Percentiles rank a stretch among this genome's conserved stretches.
Evolutionary conservation across 2,797 vertebrate species (phyloP).

Genomic region (Rhynchotus rufescens): DNA sequence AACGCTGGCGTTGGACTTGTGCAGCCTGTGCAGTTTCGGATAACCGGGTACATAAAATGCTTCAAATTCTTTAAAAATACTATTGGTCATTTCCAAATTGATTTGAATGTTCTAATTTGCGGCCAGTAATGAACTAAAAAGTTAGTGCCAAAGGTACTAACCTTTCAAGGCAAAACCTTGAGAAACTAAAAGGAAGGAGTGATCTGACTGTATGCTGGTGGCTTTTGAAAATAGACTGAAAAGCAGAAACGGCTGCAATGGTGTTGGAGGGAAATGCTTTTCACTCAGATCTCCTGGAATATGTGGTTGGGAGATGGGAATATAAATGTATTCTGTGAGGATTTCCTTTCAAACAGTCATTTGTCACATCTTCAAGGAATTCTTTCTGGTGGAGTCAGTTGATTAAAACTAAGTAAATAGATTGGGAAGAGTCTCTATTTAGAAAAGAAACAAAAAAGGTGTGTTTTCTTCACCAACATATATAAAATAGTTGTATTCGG

Average conservation of each 20-base stretch:
- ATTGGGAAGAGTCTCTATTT: not conserved
- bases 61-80: not conserved
- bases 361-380: not conserved
- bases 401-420: not conserved
- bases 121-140: not conserved
- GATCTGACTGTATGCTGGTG: not conserved
- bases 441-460: not conserved
- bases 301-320: not conserved
- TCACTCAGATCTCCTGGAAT: not conserved
- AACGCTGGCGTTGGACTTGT: not conserved
- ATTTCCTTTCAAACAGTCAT: not conserved
- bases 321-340: not conserved
- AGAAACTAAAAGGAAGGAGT: not conserved
- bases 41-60: not conserved
- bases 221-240: not conserved
- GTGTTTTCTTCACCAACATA: not conserved
- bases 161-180: not conserved
- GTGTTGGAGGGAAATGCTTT: not conserved
- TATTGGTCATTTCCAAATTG: not conserved
- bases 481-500: not conserved
- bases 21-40: not conserved
- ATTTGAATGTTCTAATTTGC: not conserved
- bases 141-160: not conserved
- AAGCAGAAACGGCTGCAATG: not conserved
- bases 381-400: not conserved